phyloP scores from a whole-genome alignment of 2,888 invertebrate species.

The Autographa gamma region DNA sequence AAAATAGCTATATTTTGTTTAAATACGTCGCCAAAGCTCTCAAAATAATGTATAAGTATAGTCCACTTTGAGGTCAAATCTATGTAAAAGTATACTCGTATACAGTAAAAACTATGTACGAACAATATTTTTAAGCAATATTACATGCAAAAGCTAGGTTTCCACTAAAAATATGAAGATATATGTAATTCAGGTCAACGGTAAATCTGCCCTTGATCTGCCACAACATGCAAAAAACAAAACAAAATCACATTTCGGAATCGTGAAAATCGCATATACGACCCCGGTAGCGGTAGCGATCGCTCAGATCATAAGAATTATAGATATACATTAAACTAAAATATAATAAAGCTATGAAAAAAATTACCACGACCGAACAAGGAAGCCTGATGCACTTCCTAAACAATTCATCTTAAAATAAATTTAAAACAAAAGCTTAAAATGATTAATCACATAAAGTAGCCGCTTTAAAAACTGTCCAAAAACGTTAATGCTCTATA shows the following conservation, averaged over 20 bases:
- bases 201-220: background rate
- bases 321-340: slow-evolving; percentile 3
- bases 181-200: background rate
- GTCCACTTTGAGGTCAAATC: no score
- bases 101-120: no score
- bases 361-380: slow-evolving; percentile 11
- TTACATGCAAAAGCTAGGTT: no score
- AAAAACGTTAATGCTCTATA: slow-evolving; percentile 54
- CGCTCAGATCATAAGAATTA: slow-evolving; percentile 6
- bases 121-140: no score
- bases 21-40: no score
- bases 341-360: slow-evolving; percentile 9
- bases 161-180: background rate
- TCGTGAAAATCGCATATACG: background rate
- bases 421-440: slow-evolving; percentile 20
- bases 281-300: slow-evolving; percentile 15
- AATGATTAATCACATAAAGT: slow-evolving; percentile 17
- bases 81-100: no score
- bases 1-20: no score
- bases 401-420: slow-evolving; percentile 13
- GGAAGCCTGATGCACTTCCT: slow-evolving; percentile 15
- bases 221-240: background rate
- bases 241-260: background rate
- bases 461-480: slow-evolving; percentile 40
- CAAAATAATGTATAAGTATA: no score